Evolutionary conservation across 2,888 invertebrate species (phyloP).

Genomic region (Pseudanteris insignis): DNA sequence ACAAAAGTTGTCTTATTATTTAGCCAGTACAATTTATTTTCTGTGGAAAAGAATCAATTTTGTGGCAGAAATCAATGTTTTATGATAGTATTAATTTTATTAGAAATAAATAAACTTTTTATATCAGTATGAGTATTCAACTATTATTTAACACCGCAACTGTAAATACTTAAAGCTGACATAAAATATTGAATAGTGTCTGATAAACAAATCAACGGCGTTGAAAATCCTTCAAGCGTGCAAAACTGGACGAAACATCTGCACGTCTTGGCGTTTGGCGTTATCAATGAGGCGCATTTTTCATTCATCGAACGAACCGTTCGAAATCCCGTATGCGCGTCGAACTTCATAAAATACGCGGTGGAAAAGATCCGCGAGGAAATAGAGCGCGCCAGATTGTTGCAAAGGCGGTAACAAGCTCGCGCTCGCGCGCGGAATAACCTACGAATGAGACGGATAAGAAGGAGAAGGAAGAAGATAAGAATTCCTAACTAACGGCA

Average conservation of each 20-base stretch:
- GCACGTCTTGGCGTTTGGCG: neutral
- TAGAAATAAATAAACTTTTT: too few species aligned
- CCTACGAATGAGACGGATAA: slow-evolving; percentile 8
- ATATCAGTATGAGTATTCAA: too few species aligned
- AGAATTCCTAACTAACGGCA: slow-evolving; percentile 23
- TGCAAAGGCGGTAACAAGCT: slow-evolving; percentile 19
- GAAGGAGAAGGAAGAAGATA: slow-evolving; percentile 21
- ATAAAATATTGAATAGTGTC: too few species aligned
- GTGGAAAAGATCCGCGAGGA: slow-evolving; percentile 12
- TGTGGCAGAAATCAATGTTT: too few species aligned
- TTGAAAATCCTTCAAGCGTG: too few species aligned
- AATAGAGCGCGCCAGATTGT: slow-evolving; percentile 26
- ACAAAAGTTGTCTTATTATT: too few species aligned
- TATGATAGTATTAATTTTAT: too few species aligned
- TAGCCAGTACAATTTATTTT: too few species aligned
- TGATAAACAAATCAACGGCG: too few species aligned
- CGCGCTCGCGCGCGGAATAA: slow-evolving; percentile 7
- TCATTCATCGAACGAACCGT: slow-evolving; percentile 29
- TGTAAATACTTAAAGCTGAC: too few species aligned
- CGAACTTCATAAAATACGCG: slow-evolving; percentile 15
- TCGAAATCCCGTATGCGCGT: slow-evolving; percentile 26
- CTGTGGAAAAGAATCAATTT: too few species aligned
- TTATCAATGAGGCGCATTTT: slow-evolving; percentile 28
- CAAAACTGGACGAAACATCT: slow-evolving; percentile 6
- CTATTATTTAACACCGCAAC: too few species aligned